Percentiles rank a stretch among this genome's conserved stretches.
phyloP scores from a whole-genome alignment of 2,888 invertebrate genomes.

The Andricus curvator region DNA sequence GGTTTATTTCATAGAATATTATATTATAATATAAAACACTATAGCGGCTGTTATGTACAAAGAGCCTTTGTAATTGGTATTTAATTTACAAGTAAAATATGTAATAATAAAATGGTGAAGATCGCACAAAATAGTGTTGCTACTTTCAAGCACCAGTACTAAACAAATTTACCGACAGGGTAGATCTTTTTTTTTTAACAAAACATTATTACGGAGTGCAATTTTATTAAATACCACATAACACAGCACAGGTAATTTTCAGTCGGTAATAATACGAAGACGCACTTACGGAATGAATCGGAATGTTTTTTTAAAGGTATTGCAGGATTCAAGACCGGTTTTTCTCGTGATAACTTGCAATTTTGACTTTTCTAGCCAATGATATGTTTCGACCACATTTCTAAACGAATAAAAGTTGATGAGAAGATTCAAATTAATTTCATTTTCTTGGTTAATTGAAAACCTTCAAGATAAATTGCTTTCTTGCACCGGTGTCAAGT shows the following conservation, averaged over 20 bases:
- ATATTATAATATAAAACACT: constrained; percentile 74
- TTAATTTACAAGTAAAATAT: constrained; percentile 73
- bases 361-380: neutral
- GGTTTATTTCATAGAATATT: constrained; percentile 75
- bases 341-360: neutral
- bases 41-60: constrained; percentile 77
- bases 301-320: neutral
- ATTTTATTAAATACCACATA: constrained; percentile 23
- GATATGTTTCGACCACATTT: neutral
- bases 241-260: constrained; percentile 18
- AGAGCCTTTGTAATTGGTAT: constrained; percentile 78
- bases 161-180: neutral
- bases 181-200: neutral
- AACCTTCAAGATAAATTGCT: neutral
- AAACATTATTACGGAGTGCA: constrained; percentile 7
- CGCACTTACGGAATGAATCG: constrained; percentile 15
- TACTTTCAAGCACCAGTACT: constrained; percentile 1
- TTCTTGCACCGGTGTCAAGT: neutral
- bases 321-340: neutral
- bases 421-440: neutral
- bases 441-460: neutral
- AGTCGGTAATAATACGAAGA: constrained; percentile 17
- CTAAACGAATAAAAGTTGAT: neutral
- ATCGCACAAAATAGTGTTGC: constrained; percentile 53
- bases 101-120: constrained; percentile 69